phyloP scores from a whole-genome alignment of 2,113 vertebrate genomes.

The Phasianus colchicus region DNA sequence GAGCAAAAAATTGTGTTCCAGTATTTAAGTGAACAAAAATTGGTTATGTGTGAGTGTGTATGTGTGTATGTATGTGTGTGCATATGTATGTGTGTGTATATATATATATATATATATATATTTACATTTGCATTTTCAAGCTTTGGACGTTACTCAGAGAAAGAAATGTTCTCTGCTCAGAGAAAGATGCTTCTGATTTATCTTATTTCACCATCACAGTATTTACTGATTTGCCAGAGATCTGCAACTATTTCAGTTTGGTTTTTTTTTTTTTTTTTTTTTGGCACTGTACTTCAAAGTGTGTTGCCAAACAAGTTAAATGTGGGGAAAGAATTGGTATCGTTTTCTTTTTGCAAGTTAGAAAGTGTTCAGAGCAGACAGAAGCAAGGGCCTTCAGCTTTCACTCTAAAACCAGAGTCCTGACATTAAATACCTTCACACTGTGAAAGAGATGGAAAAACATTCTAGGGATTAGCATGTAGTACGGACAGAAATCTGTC shows the following conservation, averaged over 20 bases:
- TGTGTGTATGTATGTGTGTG: too few relatives aligned
- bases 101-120: neutral
- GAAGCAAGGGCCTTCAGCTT: neutral
- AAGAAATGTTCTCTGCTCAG: neutral
- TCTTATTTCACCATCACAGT: neutral
- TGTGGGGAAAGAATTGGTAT: neutral
- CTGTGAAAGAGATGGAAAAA: neutral
- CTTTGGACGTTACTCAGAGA: neutral
- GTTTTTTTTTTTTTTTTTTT: neutral
- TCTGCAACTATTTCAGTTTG: neutral
- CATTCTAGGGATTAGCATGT: neutral
- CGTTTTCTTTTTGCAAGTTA: neutral
- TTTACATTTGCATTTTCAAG: neutral
- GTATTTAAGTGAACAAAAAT: neutral
- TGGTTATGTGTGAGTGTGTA: neutral
- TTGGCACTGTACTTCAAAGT: neutral
- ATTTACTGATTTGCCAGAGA: neutral
- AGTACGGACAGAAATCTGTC: neutral
- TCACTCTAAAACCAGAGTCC: neutral
- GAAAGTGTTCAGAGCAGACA: neutral
- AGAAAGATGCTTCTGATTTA: neutral
- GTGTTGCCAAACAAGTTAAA: neutral
- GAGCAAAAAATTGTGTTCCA: neutral
- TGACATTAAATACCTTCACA: neutral
- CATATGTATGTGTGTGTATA: too few relatives aligned